These are phyloP conservation scores for Felis chaus DNA, from an alignment of 2,113 vertebrate genomes.

Conservation along the genomic window DNA sequence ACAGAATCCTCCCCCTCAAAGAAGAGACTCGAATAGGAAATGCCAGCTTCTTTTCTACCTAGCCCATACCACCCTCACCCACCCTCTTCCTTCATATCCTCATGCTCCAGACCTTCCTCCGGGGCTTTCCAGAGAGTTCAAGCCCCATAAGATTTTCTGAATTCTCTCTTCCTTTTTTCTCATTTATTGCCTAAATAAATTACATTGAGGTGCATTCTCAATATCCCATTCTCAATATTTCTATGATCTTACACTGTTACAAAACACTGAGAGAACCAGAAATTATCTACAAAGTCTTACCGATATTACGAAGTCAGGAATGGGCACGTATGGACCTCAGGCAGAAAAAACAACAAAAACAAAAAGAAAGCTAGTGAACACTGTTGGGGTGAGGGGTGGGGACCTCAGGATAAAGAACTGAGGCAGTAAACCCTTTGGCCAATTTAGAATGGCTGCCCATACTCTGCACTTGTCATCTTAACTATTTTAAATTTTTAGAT, in stretches of 20 bases:
- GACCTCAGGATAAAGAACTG: no score
- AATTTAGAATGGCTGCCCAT: neutral
- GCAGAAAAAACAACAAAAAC: no score
- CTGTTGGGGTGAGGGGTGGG: fast-evolving
- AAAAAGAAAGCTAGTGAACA: neutral
- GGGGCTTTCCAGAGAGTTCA: neutral
- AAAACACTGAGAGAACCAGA: neutral
- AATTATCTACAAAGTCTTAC: neutral
- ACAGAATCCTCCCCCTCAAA: fast-evolving
- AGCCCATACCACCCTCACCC: fast-evolving
- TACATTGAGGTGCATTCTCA: neutral
- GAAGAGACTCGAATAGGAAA: neutral
- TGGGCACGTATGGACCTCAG: neutral
- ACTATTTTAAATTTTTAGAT: neutral
- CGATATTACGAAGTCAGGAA: neutral
- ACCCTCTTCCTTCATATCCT: fast-evolving
- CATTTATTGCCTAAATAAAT: neutral
- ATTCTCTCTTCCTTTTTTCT: neutral
- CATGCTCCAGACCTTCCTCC: neutral
- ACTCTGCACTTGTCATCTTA: neutral
- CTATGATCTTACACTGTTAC: neutral
- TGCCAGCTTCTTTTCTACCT: neutral
- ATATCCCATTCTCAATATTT: neutral
- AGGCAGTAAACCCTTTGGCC: neutral
- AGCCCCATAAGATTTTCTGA: neutral